Evolutionary conservation across 2,113 vertebrate species (phyloP).

Genomic region (Prochilodus magdalenae): DNA sequence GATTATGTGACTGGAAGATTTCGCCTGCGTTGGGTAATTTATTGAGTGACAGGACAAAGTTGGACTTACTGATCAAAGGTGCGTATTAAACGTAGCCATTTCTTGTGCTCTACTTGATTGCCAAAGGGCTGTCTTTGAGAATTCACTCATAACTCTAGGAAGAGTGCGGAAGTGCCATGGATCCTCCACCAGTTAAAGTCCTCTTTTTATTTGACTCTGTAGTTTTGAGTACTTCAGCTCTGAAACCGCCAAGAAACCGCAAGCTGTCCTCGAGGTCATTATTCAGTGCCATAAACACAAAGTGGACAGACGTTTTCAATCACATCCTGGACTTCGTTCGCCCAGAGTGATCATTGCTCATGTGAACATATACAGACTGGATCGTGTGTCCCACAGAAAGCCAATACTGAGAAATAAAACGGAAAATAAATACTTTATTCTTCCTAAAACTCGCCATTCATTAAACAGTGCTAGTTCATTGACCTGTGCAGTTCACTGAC

Average conservation of each 20-base stretch:
- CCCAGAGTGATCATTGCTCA: neutral
- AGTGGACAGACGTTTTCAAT: constrained; percentile 8
- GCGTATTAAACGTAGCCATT: constrained; percentile 2
- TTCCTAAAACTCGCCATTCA: too few relatives aligned
- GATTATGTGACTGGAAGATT: too few relatives aligned
- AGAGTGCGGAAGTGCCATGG: neutral
- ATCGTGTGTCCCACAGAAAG: constrained; percentile 4
- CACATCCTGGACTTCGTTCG: neutral
- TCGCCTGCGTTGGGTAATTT: neutral
- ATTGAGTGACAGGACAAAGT: neutral
- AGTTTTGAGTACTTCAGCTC: constrained; percentile 37
- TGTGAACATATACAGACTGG: neutral
- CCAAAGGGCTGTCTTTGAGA: constrained; percentile 12
- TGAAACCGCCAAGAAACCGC: neutral
- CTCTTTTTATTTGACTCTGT: constrained; percentile 46
- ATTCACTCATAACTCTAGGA: constrained; percentile 1
- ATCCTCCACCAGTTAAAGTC: constrained; percentile 1
- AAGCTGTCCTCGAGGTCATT: constrained; percentile 3
- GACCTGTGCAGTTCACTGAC: neutral
- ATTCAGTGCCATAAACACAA: neutral
- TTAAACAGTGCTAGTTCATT: neutral
- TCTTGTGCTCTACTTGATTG: neutral
- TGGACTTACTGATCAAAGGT: neutral
- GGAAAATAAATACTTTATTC: too few relatives aligned
- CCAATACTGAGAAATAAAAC: neutral